phyloP scores from a whole-genome alignment of 2,797 vertebrate genomes.

The Myripristis murdjan region DNA sequence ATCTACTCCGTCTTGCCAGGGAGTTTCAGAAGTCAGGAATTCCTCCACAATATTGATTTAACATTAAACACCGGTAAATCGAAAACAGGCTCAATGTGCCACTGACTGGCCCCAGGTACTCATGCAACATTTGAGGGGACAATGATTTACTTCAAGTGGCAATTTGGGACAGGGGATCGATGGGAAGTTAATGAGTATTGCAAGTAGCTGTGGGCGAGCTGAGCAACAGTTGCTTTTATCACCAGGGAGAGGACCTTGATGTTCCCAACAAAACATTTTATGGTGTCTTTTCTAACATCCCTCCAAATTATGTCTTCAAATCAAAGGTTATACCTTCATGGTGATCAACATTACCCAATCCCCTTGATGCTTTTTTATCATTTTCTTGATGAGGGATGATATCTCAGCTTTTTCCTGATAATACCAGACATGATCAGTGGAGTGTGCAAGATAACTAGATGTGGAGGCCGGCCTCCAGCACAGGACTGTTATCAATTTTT shows the following conservation, averaged over 20 bases:
- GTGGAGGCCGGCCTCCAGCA: no score
- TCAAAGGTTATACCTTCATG: conserved; percentile 5
- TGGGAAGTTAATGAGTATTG: conserved; percentile 66
- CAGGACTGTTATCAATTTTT: not conserved
- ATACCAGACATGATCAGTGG: not conserved
- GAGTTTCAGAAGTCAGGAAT: conserved; percentile 45
- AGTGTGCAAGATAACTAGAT: not conserved
- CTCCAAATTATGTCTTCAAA: conserved; percentile 19
- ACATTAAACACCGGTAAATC: conserved; percentile 71
- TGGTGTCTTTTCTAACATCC: conserved; percentile 20
- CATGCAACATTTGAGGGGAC: conserved; percentile 30
- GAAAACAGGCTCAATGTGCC: conserved; percentile 41
- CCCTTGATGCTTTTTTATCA: not conserved
- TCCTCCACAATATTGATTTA: conserved; percentile 69
- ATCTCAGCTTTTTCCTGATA: not conserved
- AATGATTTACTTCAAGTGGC: conserved; percentile 63
- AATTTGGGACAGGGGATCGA: conserved; percentile 61
- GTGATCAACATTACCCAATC: conserved; percentile 9
- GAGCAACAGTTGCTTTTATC: conserved; percentile 46
- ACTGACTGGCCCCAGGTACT: conserved; percentile 28
- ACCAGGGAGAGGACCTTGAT: conserved; percentile 6
- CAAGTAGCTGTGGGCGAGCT: conserved; percentile 33
- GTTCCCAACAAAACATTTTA: not conserved
- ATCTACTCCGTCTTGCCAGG: conserved; percentile 20
- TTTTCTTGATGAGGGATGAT: not conserved